These are phyloP conservation scores for Hypomecis atomaria DNA, from an alignment of 2,888 invertebrate genomes.

Conservation along the genomic window DNA sequence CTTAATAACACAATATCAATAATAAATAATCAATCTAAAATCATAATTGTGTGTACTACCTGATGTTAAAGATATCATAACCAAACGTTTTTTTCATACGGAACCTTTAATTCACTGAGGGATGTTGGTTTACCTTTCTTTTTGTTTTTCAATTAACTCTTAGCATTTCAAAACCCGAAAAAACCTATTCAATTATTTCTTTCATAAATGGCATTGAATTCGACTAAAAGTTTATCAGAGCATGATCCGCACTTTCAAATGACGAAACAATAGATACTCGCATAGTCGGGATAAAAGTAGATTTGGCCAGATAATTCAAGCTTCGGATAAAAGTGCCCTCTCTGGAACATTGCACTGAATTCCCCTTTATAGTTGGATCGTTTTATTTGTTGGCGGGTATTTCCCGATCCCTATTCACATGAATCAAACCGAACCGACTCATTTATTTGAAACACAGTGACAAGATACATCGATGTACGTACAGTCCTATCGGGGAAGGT, in stretches of 20 bases:
- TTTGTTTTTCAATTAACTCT: neutral
- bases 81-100: too few relatives aligned
- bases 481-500: constrained; percentile 51
- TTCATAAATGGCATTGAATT: constrained; percentile 28
- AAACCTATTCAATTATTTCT: neutral
- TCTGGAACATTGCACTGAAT: constrained; percentile 48
- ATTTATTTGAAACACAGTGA: constrained; percentile 78
- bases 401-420: constrained; percentile 78
- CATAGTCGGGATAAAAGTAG: constrained; percentile 21
- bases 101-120: too few relatives aligned
- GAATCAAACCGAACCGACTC: constrained; percentile 81
- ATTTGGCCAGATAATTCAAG: constrained; percentile 27
- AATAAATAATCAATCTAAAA: too few relatives aligned
- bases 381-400: constrained; percentile 78
- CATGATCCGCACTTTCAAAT: constrained; percentile 41
- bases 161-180: neutral
- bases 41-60: too few relatives aligned
- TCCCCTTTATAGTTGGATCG: constrained; percentile 62
- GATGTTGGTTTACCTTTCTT: too few relatives aligned
- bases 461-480: constrained; percentile 52
- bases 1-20: too few relatives aligned
- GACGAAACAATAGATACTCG: constrained; percentile 41
- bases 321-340: constrained; percentile 43
- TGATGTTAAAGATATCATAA: too few relatives aligned
- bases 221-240: constrained; percentile 40